A percentile compares a stretch with the other conserved stretches of the same genome.
phyloP scores from a whole-genome alignment of 2,797 vertebrate species.

The Sorex maritimensis region DNA sequence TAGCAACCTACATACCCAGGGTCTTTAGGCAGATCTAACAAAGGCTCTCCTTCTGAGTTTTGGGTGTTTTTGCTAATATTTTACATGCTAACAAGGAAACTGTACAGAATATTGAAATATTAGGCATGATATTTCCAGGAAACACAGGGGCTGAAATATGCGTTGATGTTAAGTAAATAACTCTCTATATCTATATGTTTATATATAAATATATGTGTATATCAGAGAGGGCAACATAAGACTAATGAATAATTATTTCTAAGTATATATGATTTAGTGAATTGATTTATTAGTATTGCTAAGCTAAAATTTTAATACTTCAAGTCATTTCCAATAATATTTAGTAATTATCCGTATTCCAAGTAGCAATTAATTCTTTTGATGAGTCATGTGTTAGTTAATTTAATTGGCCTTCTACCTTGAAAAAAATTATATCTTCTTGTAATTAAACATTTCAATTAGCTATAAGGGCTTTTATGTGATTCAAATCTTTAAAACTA shows the following conservation, averaged over 20 bases:
- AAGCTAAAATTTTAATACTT: slow-evolving; percentile 78
- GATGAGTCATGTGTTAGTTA: slow-evolving; percentile 73
- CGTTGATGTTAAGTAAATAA: no score
- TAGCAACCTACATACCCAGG: not conserved
- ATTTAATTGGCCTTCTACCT: slow-evolving; percentile 73
- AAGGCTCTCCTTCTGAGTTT: not conserved
- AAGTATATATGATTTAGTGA: slow-evolving; percentile 62
- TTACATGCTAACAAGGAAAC: not conserved
- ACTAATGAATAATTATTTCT: slow-evolving; percentile 63
- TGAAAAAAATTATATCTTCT: slow-evolving; percentile 65
- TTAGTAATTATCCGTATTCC: slow-evolving; percentile 68
- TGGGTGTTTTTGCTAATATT: not conserved
- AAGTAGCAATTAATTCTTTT: slow-evolving; percentile 75
- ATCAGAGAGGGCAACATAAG: slow-evolving; percentile 25
- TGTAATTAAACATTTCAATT: slow-evolving; percentile 78
- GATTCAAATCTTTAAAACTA: slow-evolving; percentile 70
- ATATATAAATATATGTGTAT: not conserved
- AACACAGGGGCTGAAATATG: not conserved
- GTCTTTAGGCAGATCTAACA: not conserved
- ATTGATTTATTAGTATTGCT: slow-evolving; percentile 58
- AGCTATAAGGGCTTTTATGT: slow-evolving; percentile 65
- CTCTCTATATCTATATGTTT: not conserved
- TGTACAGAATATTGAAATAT: not conserved
- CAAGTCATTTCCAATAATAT: slow-evolving; percentile 74
- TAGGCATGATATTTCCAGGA: not conserved